Conservation (phyloP, 2,797 vertebrate genomes). For the Acanthornis magna region DNA sequence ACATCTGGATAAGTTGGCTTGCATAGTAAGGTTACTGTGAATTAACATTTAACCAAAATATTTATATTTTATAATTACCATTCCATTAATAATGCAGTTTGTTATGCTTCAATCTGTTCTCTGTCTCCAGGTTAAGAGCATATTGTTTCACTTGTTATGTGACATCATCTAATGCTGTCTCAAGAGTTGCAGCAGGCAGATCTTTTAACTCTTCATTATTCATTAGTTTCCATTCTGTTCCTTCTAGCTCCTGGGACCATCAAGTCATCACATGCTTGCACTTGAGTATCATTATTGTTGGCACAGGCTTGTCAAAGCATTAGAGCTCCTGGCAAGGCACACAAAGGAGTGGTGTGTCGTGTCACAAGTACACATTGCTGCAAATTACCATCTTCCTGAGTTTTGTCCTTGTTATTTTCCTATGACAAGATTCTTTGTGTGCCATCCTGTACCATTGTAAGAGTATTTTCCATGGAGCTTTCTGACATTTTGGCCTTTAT, state of each 20-base stretch:
- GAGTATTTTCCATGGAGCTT: background rate
- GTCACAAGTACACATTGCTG: background rate
- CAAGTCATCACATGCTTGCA: background rate
- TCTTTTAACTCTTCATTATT: constrained; percentile 25
- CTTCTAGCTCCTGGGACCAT: background rate
- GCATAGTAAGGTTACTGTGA: background rate
- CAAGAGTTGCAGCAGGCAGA: background rate
- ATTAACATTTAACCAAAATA: background rate
- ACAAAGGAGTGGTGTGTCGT: background rate
- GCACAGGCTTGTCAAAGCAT: background rate
- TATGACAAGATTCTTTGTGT: background rate
- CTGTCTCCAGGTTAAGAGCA: background rate
- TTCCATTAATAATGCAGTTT: background rate
- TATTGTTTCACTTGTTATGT: background rate
- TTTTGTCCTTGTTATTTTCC: background rate
- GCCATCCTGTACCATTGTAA: background rate
- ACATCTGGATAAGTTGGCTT: background rate
- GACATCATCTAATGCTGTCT: background rate
- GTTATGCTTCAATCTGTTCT: background rate
- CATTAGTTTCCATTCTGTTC: background rate
- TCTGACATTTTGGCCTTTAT: background rate
- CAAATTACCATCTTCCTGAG: background rate
- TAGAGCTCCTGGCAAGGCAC: background rate
- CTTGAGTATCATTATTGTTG: background rate
- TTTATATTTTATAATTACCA: background rate